Evolutionary conservation across 1,140 invertebrate species (phyloP), one percentile per base, ranked within the genome.

Genomic region (Ganaspis sp.): DNA sequence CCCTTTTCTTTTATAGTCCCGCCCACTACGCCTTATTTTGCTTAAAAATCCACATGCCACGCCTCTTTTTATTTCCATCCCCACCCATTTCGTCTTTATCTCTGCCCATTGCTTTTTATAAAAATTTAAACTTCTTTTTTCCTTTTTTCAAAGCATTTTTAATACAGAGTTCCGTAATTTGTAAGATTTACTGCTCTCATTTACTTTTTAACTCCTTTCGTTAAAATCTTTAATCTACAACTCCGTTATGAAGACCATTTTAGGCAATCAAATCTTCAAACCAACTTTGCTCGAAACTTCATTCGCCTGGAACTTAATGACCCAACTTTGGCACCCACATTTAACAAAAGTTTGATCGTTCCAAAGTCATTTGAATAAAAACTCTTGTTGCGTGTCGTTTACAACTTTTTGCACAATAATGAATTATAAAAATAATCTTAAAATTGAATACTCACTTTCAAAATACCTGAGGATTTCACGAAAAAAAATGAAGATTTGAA

Each of bases 221-320:
- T n/a, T n/a, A 6, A 34, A 6, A 6, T 34, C 3, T 26, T 29
- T 64, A 12, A 64, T 64, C 29, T 64, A 64, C 58, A 26, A 64
- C 23, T 21, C 58, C 29, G 58, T 64, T 64, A 26, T 64, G 29
- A 64, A 64, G 58, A 64, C 58, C 58, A 29, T 64, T 64, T 64
- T 34, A 64, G 58, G 26, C 58, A 64, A 64, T 64, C 58, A 64
- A 64, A 29, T 64, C 58, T 64, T 49, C 29, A 26, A 26, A 29
- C 58, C 12, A 64, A 64, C 58, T 64, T 26, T 23, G 21, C 23
- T 64, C 26, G 29, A 64, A 64, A 64, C 58, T 64, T 11, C 23
- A 64, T 64, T 64, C 17, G 58, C 58, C 58, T 64, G 58, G 58
- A 3, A 64, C 58, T 5, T 23, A 64, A 29, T 64, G 0, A 21